phyloP scores from a whole-genome alignment of 2,797 vertebrate species.

The Argya squamiceps region DNA sequence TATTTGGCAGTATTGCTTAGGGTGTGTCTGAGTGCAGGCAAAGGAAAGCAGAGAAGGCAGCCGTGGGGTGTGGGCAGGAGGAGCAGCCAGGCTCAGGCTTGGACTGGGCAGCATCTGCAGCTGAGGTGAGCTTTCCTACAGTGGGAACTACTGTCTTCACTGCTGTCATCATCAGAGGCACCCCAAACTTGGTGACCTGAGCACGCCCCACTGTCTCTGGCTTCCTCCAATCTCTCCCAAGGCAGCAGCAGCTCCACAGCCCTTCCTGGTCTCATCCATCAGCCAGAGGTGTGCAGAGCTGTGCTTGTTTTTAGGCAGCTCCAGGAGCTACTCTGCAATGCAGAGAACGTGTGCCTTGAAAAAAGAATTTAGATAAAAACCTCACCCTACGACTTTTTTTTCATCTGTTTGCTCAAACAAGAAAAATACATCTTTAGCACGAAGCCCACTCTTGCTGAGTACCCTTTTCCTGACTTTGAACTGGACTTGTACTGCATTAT shows the following conservation, averaged over 20 bases:
- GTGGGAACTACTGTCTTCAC: neutral
- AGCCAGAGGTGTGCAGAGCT: neutral
- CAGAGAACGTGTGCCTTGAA: neutral
- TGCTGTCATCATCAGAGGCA: neutral
- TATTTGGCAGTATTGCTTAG: neutral
- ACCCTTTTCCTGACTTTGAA: conserved; percentile 19
- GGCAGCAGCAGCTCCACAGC: neutral
- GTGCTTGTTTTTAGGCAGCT: neutral
- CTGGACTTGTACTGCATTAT: neutral
- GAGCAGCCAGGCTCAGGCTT: neutral
- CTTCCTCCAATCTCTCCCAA: accelerated
- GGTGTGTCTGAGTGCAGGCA: neutral
- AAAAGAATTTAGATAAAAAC: neutral
- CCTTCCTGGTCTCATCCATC: neutral
- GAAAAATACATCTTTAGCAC: neutral
- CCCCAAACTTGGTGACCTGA: neutral
- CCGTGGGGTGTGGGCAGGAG: accelerated
- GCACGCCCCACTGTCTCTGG: neutral
- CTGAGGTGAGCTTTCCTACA: neutral
- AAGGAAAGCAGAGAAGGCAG: neutral
- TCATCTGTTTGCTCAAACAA: neutral
- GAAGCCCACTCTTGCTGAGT: neutral
- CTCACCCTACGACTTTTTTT: neutral
- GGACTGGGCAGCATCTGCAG: neutral
- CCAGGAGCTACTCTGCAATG: neutral